Evolutionary conservation across 2,888 invertebrate species (phyloP).

Genomic region (Prenolepis imparis): DNA sequence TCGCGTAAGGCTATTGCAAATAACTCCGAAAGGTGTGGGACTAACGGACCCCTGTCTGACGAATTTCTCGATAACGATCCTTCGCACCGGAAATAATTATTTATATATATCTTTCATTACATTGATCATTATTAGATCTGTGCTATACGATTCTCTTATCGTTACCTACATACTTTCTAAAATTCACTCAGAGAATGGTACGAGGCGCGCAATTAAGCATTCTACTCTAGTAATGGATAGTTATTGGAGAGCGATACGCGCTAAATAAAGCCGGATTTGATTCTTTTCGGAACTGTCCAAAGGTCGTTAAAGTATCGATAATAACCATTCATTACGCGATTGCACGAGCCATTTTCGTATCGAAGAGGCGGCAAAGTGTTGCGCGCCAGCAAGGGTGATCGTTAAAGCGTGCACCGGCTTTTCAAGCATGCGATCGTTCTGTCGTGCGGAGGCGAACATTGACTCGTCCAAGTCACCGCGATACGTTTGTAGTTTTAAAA

Average conservation of each 20-base stretch:
- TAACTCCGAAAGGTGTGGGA: constrained; percentile 20
- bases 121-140: background rate
- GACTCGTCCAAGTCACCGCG: constrained; percentile 50
- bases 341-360: constrained; percentile 47
- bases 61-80: background rate
- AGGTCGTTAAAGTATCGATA: constrained; percentile 46
- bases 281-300: constrained; percentile 12
- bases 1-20: constrained; percentile 47
- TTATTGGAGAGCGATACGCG: background rate
- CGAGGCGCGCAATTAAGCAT: background rate
- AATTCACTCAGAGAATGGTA: background rate
- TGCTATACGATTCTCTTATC: background rate
- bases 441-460: constrained; percentile 52
- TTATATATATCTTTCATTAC: background rate
- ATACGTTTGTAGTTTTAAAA: constrained; percentile 52
- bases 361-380: constrained; percentile 50
- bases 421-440: constrained; percentile 54
- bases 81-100: background rate
- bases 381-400: constrained; percentile 45
- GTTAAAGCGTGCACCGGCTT: constrained; percentile 58
- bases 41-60: constrained; percentile 18
- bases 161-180: background rate
- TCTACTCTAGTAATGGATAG: background rate
- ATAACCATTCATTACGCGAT: constrained; percentile 47
- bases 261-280: constrained; percentile 13